Conservation (phyloP, 2,797 vertebrate species). For the Falco concolor region DNA sequence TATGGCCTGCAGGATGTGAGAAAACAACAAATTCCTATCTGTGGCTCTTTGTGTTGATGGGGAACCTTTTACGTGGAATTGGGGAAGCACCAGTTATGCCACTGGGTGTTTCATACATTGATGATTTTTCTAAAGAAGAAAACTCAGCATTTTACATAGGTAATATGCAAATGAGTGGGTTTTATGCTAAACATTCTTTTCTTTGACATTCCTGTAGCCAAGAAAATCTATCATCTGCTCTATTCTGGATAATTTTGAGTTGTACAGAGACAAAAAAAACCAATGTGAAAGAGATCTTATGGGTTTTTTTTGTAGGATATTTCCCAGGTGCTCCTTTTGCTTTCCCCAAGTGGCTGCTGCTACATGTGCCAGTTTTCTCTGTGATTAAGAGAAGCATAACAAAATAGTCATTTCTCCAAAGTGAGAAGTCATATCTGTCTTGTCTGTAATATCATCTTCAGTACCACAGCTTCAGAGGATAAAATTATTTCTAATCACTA, state of each 20-base stretch:
- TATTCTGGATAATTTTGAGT: background rate
- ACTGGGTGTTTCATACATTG: conserved; percentile 84
- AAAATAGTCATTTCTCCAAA: background rate
- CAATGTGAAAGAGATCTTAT: background rate
- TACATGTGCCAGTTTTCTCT: background rate
- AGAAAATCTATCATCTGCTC: background rate
- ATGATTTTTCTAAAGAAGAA: conserved; percentile 82
- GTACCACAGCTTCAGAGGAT: background rate
- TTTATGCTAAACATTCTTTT: background rate
- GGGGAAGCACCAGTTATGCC: conserved; percentile 86
- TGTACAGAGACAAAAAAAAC: background rate
- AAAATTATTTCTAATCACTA: background rate
- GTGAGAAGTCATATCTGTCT: background rate
- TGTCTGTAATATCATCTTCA: background rate
- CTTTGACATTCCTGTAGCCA: background rate
- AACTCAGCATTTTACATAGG: conserved; percentile 86
- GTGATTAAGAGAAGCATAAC: background rate
- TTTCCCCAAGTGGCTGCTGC: background rate
- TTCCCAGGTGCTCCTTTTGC: background rate
- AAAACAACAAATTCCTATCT: conserved; percentile 72
- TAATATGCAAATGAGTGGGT: conserved; percentile 38
- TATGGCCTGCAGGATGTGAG: conserved; percentile 73
- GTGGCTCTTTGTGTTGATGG: conserved; percentile 84
- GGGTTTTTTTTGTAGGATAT: background rate
- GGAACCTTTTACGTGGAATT: conserved; percentile 84